Evolutionary conservation across 2,113 vertebrate genomes (phyloP).

Genomic region (Triplophysa rosa): DNA sequence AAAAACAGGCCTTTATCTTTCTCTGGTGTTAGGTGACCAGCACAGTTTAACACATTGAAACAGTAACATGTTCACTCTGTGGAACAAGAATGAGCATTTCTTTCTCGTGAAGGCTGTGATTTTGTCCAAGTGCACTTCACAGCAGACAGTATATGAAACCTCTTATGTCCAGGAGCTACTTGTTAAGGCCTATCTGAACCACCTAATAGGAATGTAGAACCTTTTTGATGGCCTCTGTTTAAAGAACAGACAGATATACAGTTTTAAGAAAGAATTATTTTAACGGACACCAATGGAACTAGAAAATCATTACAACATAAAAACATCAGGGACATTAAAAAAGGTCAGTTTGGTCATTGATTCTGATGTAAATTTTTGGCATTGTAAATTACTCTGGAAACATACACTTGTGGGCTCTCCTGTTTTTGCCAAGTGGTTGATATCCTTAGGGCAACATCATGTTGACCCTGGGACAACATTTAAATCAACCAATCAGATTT

Average conservation of each 20-base stretch:
- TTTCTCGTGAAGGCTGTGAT: background rate
- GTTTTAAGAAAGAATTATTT: background rate
- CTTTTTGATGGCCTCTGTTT: background rate
- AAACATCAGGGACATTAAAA: no score
- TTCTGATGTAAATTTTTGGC: no score
- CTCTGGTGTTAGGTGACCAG: background rate
- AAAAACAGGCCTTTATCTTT: background rate
- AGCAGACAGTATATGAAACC: background rate
- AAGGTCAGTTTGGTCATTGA: no score
- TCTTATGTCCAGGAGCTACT: background rate
- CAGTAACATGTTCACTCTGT: background rate
- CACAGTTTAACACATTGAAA: background rate
- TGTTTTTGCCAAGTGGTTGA: no score
- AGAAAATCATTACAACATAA: background rate
- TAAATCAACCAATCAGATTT: no score
- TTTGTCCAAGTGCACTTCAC: constrained; percentile 11
- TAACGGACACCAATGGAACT: background rate
- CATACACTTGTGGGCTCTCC: no score
- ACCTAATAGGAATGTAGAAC: background rate
- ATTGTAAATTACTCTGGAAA: no score
- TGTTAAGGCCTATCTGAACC: background rate
- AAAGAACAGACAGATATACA: background rate
- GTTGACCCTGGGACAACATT: no score
- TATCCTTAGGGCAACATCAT: no score
- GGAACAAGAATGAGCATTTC: background rate